These are phyloP conservation scores for Vultur gryphus DNA, from an alignment of 2,797 vertebrate genomes.

Conservation along the genomic window DNA sequence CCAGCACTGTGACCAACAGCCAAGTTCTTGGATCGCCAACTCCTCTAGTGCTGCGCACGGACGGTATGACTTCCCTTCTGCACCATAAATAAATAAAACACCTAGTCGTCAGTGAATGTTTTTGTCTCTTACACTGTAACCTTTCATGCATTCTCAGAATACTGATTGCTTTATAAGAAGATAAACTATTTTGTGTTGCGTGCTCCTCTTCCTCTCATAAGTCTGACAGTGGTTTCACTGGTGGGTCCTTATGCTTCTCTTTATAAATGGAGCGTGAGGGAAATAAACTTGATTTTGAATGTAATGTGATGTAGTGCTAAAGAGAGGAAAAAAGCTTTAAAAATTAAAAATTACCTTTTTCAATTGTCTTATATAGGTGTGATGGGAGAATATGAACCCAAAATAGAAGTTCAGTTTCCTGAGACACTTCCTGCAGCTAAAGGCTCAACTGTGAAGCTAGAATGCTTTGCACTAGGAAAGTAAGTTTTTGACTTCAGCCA, in stretches of 20 bases:
- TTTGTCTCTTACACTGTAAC: background rate
- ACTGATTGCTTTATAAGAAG: background rate
- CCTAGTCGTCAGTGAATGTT: fast-evolving
- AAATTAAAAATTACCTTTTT: background rate
- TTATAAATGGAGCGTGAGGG: fast-evolving
- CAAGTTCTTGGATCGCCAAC: constrained; percentile 88
- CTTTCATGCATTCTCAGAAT: background rate
- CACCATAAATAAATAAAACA: fast-evolving
- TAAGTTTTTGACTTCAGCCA: constrained; percentile 73
- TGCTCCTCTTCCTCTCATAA: background rate
- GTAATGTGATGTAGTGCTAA: background rate
- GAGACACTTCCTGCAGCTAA: constrained; percentile 90
- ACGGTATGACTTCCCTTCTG: constrained; percentile 76
- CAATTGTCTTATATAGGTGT: constrained; percentile 75
- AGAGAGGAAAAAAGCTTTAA: background rate
- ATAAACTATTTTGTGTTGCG: background rate
- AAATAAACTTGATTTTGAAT: background rate
- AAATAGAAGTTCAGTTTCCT: constrained; percentile 96
- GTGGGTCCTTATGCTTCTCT: background rate
- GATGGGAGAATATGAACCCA: constrained; percentile 97
- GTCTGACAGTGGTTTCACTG: background rate
- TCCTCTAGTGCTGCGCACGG: constrained; percentile 87
- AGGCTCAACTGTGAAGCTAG: constrained; percentile 88
- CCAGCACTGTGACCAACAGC: constrained; percentile 79
- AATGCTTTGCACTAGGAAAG: constrained; percentile 96